A percentile compares a stretch with the other conserved stretches of the same genome.
phyloP scores from a whole-genome alignment of 2,888 invertebrate genomes.

The Chironomus tentans region DNA sequence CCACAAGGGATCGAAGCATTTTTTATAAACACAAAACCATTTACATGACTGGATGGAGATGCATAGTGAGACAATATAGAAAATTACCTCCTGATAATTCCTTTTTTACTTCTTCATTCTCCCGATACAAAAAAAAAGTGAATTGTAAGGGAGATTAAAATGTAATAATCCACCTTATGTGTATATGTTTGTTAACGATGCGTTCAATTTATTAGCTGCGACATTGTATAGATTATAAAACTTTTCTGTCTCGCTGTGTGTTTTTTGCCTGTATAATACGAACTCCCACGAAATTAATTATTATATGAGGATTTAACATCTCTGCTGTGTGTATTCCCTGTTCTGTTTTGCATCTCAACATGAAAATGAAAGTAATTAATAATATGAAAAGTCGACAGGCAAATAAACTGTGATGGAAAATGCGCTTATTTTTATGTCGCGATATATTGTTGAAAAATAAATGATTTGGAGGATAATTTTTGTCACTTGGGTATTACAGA shows the following conservation, averaged over 20 bases:
- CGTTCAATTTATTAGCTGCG: conserved; percentile 24
- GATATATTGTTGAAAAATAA: not conserved
- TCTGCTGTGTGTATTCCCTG: not conserved
- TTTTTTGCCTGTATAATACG: not conserved
- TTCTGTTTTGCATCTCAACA: conserved; percentile 5
- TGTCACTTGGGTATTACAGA: conserved; percentile 14
- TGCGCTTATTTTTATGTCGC: not conserved
- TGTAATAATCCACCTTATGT: conserved; percentile 14
- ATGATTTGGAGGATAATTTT: conserved; percentile 22
- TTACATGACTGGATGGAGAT: no score
- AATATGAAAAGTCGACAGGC: conserved; percentile 20
- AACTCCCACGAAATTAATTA: conserved; percentile 14
- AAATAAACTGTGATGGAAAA: not conserved
- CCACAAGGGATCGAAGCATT: no score
- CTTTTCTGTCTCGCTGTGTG: not conserved
- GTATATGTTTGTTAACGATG: conserved; percentile 7
- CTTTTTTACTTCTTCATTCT: not conserved
- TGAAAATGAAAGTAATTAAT: conserved; percentile 17
- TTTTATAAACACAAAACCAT: no score
- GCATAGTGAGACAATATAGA: not conserved
- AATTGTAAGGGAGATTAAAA: not conserved
- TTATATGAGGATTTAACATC: conserved; percentile 12
- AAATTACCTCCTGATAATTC: conserved; percentile 4
- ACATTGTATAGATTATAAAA: conserved; percentile 18
- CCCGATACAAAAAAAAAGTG: not conserved